Conservation (phyloP, 2,797 vertebrate genomes). For the Ficedula albicollis region DNA sequence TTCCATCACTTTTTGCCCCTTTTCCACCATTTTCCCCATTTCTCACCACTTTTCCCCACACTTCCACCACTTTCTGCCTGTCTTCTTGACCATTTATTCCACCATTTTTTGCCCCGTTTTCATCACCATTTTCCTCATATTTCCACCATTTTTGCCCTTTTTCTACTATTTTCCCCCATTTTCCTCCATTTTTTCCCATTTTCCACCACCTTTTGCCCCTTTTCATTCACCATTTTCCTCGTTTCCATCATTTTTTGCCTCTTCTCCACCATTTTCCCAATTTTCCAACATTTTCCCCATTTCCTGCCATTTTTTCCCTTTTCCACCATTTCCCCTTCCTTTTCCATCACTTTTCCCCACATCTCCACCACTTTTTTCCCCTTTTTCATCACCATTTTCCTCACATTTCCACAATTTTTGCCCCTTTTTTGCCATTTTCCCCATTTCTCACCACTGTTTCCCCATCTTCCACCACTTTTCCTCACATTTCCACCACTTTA, state of each 20-base stretch:
- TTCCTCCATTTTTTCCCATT: too few relatives aligned
- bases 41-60: neutral
- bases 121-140: too few relatives aligned
- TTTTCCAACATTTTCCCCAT: too few relatives aligned
- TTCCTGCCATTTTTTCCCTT: neutral
- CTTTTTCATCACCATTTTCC: neutral
- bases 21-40: neutral
- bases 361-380: fast-evolving
- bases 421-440: neutral
- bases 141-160: too few relatives aligned
- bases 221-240: neutral
- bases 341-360: neutral
- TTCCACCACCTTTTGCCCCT: too few relatives aligned
- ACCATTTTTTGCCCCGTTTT: too few relatives aligned
- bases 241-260: neutral
- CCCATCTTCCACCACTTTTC: neutral
- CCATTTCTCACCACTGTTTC: neutral
- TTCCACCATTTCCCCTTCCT: neutral
- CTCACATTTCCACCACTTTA: too few relatives aligned
- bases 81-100: too few relatives aligned
- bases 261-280: too few relatives aligned
- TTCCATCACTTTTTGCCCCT: neutral
- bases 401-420: neutral
- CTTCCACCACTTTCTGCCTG: neutral
- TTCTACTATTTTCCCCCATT: too few relatives aligned